Base-by-base conservation (phyloP, 1,140 invertebrate genomes). In the Luehdorfia chinensis region DNA sequence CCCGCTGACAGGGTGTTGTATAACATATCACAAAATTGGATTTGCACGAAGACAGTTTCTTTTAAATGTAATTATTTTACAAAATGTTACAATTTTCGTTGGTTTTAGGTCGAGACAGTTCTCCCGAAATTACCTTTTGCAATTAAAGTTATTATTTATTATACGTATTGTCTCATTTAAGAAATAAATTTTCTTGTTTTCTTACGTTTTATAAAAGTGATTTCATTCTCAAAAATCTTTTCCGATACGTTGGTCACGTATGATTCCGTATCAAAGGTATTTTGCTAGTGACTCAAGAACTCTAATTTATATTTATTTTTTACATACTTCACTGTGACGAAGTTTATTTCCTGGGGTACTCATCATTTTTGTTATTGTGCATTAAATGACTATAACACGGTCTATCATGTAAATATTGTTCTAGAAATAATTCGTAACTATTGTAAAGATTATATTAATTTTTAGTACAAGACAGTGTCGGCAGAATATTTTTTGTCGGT, bases 1-100 rank as follows among this genome's bases (percentile, higher is more conserved):
- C 57, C 65, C 57, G 62, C 59, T 66, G 51, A 76, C 70, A 74
- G 73, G 73, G 73, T 76, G 64, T 67, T 63, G 61, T 61, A 45
- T 65, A 59, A 76, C 73, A 76, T 76, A 76, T 76, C 73, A 76
- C 58, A 65, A 58, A 54, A 66, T 65, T 56, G 61, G 41, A 70
- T 43, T 59, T 58, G 56, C 52, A 43, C 9, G 19, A 44, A 32
- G 36, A 28, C 12, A 31, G 6, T 30, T 34, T 36, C 30, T 28
- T 23, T 56, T 50, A 47, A 33, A 25, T 18, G 23, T 19, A 47
- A 18, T 53, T 33, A 25, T 43, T 36, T 19, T 21, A 21, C 3
- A 21, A 21, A 21, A 21, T 21, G 19, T 21, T 4, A 21, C 19
- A 21, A 21, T 44, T 44, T 54, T 28, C 15, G 19, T 54, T 48